phyloP scores from a whole-genome alignment of 1,140 invertebrate genomes.

The Ridgeia piscesae region DNA sequence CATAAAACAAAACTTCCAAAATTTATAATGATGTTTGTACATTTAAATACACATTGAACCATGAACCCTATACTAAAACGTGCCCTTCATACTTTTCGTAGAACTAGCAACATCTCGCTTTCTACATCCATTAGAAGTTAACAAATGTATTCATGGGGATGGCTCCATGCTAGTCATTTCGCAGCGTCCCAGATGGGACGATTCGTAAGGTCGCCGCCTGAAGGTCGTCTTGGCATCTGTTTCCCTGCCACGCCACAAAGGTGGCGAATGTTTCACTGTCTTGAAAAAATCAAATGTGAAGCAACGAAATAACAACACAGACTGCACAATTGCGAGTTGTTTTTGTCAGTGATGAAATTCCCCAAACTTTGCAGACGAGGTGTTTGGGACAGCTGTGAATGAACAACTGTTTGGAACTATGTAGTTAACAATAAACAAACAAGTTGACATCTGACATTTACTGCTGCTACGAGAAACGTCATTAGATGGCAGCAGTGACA shows the following conservation, averaged over 20 bases:
- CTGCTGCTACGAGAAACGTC: background rate
- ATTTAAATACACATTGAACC: no score
- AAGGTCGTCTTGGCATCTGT: background rate
- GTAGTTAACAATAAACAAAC: background rate
- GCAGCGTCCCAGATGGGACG: no score
- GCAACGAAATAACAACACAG: background rate
- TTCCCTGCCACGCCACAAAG: background rate
- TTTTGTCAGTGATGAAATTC: background rate
- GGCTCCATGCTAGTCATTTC: no score
- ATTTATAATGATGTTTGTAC: no score
- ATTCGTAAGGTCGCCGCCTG: no score
- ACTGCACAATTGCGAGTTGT: background rate
- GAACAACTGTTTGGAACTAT: background rate
- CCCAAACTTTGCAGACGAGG: background rate
- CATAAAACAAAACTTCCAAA: no score
- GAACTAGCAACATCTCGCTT: background rate
- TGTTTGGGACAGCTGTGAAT: background rate
- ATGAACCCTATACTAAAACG: no score
- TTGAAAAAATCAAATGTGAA: background rate
- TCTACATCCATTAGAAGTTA: no score
- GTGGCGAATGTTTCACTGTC: background rate
- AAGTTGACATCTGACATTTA: background rate
- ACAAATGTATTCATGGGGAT: no score
- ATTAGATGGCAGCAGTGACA: background rate
- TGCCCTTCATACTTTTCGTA: background rate